Evolutionary conservation across 2,888 invertebrate species (phyloP).

Genomic region (Tetrapedia diversipes): DNA sequence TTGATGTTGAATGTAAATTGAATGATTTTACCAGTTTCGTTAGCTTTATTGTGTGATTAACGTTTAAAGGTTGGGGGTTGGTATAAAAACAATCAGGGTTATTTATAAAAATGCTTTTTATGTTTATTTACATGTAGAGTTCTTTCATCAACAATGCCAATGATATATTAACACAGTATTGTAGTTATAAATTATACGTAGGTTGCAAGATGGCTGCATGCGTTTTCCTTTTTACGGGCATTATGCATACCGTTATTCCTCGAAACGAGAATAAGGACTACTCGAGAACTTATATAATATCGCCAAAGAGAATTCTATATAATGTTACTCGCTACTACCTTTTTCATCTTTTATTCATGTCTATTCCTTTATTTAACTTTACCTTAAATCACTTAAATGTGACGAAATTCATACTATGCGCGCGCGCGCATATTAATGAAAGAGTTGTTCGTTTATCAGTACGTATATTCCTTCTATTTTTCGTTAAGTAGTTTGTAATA

Average conservation of each 20-base stretch:
- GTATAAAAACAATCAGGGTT: conserved; percentile 42
- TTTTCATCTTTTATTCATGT: conserved; percentile 2
- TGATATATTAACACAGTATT: conserved; percentile 75
- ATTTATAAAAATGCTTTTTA: conserved; percentile 80
- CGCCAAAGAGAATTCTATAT: conserved; percentile 70
- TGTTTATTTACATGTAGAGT: conserved; percentile 81
- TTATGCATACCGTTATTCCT: conserved; percentile 62
- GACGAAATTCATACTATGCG: conserved; percentile 51
- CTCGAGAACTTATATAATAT: conserved; percentile 66
- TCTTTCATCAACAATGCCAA: conserved; percentile 77
- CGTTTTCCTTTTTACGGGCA: conserved; percentile 42
- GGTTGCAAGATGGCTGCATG: conserved; percentile 75
- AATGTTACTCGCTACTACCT: conserved; percentile 54
- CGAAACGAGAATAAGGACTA: conserved; percentile 71
- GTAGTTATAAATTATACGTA: conserved; percentile 70
- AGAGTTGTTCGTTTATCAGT: conserved; percentile 43
- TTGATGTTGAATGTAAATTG: too few species aligned
- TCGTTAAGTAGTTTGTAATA: neutral
- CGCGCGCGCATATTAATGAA: conserved; percentile 48
- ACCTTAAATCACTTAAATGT: conserved; percentile 41
- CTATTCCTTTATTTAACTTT: conserved; percentile 17
- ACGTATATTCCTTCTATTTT: conserved; percentile 20
- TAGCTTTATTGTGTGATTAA: neutral
- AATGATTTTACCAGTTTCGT: too few species aligned
- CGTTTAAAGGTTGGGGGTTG: neutral